Base-by-base conservation (phyloP, 1,140 invertebrate genomes). In the Caenorhabditis remanei region DNA sequence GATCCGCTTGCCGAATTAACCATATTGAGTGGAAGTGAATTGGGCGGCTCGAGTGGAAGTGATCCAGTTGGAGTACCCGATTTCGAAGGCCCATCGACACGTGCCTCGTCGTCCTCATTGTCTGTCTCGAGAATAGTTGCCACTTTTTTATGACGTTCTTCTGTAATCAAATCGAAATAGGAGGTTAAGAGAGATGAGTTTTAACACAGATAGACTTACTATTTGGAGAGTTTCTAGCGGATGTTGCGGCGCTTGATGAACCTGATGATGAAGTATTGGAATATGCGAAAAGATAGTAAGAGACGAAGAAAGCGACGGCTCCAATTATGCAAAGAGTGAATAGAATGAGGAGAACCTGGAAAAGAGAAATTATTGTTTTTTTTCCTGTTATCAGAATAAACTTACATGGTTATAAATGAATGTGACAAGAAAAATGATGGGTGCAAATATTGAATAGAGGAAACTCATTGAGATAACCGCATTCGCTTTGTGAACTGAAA, bases 271-370 rank as follows among this genome's bases (percentile, higher is more conserved):
- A 13, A 16, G 46, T 50, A n/a, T 79, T 79, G 43, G 71, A 79
- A 24, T 50, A 87, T 3, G 83, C 86, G 56, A 56, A 87, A 41
- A 87, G 82, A 67, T 87, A 87, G 79, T 87, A 87, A 16, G 86
- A 87, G 55, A 87, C 65, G 41, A 87, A 71, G 32, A 87, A 87
- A 4, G 86, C 86, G 24, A 41, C 40, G 16, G 71, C 50, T 32
- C 75, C 86, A 16, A 87, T 61, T 50, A 75, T 71, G 24, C 75
- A 21, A 19, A 87, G 2, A 7, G 86, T 79, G 53, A 63, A 46
- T 41, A 87, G 21, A 56, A 87, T 87, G 48, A 83, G 61, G 53
- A 83, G 55, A 55, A 87, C 48, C 86, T 87, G 79, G n/a, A 63
- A 83, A 46, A 9, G 7, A 3, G 16, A 40, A 19, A 32, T 83